Conservation (phyloP, 2,797 vertebrate species). For the Serranus cabrilla region DNA sequence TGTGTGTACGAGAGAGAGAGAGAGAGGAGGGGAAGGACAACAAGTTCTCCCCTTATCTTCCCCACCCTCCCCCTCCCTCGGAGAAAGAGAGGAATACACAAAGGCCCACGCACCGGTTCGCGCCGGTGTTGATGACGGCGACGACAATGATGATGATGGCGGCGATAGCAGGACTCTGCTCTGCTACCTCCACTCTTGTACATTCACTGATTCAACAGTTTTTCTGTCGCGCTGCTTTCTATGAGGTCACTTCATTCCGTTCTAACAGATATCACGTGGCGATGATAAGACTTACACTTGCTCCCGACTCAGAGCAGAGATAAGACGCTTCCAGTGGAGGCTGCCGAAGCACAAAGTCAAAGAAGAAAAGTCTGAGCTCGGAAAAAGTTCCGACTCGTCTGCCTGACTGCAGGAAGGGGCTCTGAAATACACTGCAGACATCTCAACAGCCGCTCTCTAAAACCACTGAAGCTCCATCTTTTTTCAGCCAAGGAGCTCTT, state of each 20-base stretch:
- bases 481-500: too few species aligned
- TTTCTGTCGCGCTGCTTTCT: background rate
- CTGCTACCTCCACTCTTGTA: background rate
- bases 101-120: constrained; percentile 36
- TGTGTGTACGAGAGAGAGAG: background rate
- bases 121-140: constrained; percentile 27
- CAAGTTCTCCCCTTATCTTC: constrained; percentile 52
- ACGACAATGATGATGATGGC: constrained; percentile 19
- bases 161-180: constrained; percentile 32
- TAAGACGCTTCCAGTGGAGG: constrained; percentile 31
- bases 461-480: too few species aligned
- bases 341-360: constrained; percentile 9
- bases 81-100: constrained; percentile 40
- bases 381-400: background rate
- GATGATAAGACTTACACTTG: constrained; percentile 46
- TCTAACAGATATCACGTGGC: constrained; percentile 25
- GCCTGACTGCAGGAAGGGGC: background rate
- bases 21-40: constrained; percentile 47
- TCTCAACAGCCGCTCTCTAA: background rate
- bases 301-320: constrained; percentile 34
- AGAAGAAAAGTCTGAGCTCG: background rate
- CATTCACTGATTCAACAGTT: constrained; percentile 39
- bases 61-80: constrained; percentile 25
- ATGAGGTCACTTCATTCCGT: constrained; percentile 45
- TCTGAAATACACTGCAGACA: background rate